These are phyloP conservation scores for Actenoides lindsayi DNA, from an alignment of 2,113 vertebrate species.

Conservation along the genomic window DNA sequence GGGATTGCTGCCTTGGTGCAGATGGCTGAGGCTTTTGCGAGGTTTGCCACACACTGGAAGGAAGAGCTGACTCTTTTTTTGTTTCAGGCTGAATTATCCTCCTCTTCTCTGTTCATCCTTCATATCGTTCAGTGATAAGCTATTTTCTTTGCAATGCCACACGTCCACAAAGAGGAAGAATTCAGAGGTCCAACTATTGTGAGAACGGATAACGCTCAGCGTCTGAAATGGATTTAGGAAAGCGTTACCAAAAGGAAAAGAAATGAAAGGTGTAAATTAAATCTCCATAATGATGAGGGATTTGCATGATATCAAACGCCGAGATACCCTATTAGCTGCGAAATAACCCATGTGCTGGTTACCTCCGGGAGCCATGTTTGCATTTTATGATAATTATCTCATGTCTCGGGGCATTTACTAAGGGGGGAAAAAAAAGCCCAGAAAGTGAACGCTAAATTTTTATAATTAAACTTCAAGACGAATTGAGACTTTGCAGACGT, in stretches of 20 bases:
- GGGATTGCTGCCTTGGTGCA: background rate
- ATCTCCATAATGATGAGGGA: slow-evolving; percentile 53
- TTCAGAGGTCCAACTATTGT: slow-evolving; percentile 26
- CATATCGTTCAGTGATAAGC: background rate
- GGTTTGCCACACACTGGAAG: background rate
- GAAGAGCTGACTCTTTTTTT: background rate
- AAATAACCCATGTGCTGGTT: slow-evolving; percentile 58
- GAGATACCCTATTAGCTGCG: slow-evolving; percentile 56
- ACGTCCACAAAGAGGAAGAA: slow-evolving; percentile 2
- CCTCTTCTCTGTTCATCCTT: background rate
- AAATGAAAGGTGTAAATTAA: slow-evolving; percentile 68
- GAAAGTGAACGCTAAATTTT: slow-evolving; percentile 54
- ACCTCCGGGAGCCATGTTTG: slow-evolving; percentile 42
- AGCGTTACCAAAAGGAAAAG: slow-evolving; percentile 19
- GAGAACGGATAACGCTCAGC: slow-evolving; percentile 38
- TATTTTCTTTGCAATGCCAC: background rate
- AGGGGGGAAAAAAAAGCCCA: background rate
- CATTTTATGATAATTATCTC: slow-evolving; percentile 64
- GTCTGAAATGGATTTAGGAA: slow-evolving; percentile 38
- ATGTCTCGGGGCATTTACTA: slow-evolving; percentile 47
- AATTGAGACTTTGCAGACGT: slow-evolving; percentile 32
- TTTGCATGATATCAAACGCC: slow-evolving; percentile 48
- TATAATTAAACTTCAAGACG: slow-evolving; percentile 68
- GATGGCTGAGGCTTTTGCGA: background rate
- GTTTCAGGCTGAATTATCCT: background rate